Conservation (phyloP, 2,113 vertebrate species). For the Chaetodon auriga region DNA sequence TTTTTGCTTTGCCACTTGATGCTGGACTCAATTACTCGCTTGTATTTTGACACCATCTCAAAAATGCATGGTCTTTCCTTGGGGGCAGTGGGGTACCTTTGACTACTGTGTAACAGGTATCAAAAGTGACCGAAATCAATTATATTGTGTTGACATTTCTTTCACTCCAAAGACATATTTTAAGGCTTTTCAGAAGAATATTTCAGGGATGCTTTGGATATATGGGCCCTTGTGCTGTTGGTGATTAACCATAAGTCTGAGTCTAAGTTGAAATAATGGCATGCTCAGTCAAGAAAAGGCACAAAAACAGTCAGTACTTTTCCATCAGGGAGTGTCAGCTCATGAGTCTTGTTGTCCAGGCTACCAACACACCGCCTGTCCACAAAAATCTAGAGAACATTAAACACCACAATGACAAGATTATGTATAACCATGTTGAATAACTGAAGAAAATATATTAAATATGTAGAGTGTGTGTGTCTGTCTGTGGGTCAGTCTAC, state of each 20-base stretch:
- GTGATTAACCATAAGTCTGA: background rate
- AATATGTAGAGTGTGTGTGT: background rate
- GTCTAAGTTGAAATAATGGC: background rate
- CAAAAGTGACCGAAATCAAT: too few relatives aligned
- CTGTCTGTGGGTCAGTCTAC: background rate
- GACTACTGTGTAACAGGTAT: too few relatives aligned
- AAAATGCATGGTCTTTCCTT: too few relatives aligned
- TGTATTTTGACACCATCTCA: too few relatives aligned
- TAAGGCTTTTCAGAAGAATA: background rate
- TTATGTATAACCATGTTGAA: background rate
- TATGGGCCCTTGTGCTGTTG: background rate
- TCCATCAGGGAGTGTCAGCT: conserved; percentile 84
- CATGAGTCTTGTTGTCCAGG: conserved; percentile 87
- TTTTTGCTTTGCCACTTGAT: too few relatives aligned
- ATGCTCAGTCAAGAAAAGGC: background rate
- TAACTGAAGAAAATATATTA: background rate
- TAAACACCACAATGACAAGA: background rate
- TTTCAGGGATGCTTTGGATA: background rate
- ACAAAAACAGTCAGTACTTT: conserved; percentile 78
- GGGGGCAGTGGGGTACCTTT: too few relatives aligned
- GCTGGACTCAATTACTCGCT: too few relatives aligned
- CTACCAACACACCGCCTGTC: conserved; percentile 86
- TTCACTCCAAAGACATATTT: background rate
- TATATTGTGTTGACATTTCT: too few relatives aligned
- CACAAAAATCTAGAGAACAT: conserved; percentile 89